Conservation (phyloP, 2,888 invertebrate genomes). For the Ceriagrion tenellum region DNA sequence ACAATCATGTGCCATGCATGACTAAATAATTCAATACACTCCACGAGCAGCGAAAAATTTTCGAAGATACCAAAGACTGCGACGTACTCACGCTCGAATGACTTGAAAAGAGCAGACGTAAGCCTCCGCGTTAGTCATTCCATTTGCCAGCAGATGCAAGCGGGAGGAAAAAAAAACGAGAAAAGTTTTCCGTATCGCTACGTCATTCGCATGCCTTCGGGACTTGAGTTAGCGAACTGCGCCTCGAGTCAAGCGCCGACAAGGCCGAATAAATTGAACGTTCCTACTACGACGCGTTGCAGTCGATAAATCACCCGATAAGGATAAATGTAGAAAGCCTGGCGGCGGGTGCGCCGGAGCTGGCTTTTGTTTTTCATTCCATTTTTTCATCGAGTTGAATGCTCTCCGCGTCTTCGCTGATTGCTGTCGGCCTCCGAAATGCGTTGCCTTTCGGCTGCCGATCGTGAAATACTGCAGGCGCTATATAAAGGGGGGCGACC, state of each 20-base stretch:
- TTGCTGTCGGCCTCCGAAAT: not conserved
- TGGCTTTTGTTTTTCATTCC: not conserved
- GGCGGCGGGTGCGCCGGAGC: not conserved
- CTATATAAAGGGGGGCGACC: not conserved
- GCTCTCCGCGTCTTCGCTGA: not conserved
- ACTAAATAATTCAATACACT: not conserved
- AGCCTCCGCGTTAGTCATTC: not conserved
- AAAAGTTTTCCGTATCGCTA: not conserved
- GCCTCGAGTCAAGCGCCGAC: not conserved
- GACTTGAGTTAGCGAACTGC: not conserved
- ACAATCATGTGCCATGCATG: not conserved
- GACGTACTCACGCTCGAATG: not conserved
- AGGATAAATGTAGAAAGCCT: not conserved
- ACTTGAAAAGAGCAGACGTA: not conserved
- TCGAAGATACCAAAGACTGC: not conserved
- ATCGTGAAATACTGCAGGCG: not conserved
- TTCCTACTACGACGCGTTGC: not conserved
- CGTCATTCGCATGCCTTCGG: not conserved
- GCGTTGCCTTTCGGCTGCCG: not conserved
- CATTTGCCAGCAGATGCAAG: not conserved
- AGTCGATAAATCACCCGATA: slow-evolving; percentile 21
- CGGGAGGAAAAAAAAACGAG: not conserved
- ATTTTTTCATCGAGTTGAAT: not conserved
- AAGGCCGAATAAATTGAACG: not conserved
- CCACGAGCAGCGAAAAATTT: not conserved